Evolutionary conservation across 1,140 invertebrate species (phyloP), one percentile per base, ranked within the genome.

Genomic region (Hirudo medicinalis): DNA sequence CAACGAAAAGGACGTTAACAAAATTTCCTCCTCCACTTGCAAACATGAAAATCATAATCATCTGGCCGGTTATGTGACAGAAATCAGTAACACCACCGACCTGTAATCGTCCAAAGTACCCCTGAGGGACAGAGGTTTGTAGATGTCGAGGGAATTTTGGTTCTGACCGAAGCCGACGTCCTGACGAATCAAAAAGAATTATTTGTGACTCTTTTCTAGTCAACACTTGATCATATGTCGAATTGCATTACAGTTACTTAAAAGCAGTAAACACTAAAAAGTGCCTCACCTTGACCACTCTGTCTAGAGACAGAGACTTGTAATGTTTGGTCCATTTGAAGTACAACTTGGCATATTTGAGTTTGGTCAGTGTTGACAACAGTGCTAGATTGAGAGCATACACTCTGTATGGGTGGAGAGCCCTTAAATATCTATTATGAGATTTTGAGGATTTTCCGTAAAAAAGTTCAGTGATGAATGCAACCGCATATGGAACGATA

Each of bases 321-420:
- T 81, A 80, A 72, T 77, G 79, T n/a, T 72, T 69, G 22, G 75
- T 79, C 78, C 77, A 80, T 40, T 75, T 74, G 5, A 79, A 54
- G 57, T 76, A 78, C 9, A 79, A 69, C 5, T 73, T 55, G 53
- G 75, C 53, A 76, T 77, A 80, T 69, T 75, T 77, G 22, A 79
- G 40, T 27, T 73, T 74, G 15, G 72, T 73, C 22, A 76, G 63
- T 68, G 76, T 75, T 36, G 78, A 77, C 29, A 80, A 60, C 4
- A 80, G 25, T 6, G 76, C 72, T 70, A 76, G 77, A 75, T 78
- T 81, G 13, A 81, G 72, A 25, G 76, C 75, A 75, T 76, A 79
- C 29, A 81, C 80, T 76, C 79, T 80, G n/a, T 75, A 74, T 25
- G 79, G 79, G 72, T 75, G 74, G 15, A 81, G 74, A 13, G 79